Evolutionary conservation across 2,113 vertebrate species (phyloP).

Genomic region (Corythaeola cristata): DNA sequence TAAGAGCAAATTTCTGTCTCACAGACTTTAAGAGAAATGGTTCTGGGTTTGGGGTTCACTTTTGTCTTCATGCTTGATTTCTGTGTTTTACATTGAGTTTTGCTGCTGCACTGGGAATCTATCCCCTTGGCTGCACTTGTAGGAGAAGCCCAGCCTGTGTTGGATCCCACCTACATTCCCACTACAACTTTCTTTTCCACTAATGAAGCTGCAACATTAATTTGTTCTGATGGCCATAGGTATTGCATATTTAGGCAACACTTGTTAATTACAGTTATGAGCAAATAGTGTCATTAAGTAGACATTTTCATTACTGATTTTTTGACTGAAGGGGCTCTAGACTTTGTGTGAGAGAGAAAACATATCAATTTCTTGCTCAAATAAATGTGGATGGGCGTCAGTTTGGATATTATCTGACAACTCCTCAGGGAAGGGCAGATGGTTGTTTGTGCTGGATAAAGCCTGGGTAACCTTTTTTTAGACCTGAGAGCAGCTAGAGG

Average conservation of each 20-base stretch:
- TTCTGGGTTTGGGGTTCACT: neutral
- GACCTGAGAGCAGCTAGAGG: neutral
- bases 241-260: neutral
- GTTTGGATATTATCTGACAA: neutral
- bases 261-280: neutral
- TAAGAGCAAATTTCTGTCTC: neutral
- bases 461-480: neutral
- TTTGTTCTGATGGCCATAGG: neutral
- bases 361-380: neutral
- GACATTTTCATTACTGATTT: neutral
- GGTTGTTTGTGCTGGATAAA: neutral
- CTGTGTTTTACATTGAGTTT: neutral
- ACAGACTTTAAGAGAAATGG: neutral
- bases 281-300: neutral
- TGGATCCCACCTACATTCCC: too few relatives aligned
- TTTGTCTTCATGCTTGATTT: neutral
- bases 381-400: neutral
- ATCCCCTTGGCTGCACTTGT: accelerated
- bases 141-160: neutral
- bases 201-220: neutral
- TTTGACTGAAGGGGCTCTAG: neutral
- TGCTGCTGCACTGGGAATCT: neutral
- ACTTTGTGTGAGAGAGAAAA: neutral
- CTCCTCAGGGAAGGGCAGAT: neutral
- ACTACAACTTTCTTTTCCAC: neutral